Percentiles rank a stretch among this genome's conserved stretches.
phyloP scores from a whole-genome alignment of 2,888 invertebrate species.

The Oxyteleia sp. region DNA sequence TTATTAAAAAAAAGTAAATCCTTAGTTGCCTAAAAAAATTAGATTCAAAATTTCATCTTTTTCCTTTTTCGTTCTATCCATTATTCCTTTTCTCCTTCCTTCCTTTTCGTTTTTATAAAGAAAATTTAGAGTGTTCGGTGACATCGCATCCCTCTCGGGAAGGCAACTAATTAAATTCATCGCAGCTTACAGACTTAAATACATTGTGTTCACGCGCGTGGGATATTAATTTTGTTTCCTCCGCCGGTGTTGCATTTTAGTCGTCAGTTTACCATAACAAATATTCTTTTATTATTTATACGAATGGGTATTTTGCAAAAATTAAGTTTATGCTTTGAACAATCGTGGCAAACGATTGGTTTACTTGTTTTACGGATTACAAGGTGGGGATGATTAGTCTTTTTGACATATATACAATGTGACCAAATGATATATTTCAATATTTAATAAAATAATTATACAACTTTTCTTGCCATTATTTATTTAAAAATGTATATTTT shows the following conservation, averaged over 20 bases:
- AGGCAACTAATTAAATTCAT: conserved; percentile 52
- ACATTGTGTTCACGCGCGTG: conserved; percentile 44
- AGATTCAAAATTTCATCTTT: too few species aligned
- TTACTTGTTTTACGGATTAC: too few species aligned
- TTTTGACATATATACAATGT: too few species aligned
- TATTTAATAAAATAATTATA: too few species aligned
- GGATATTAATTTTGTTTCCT: conserved; percentile 40
- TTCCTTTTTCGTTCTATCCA: neutral
- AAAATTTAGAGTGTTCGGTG: conserved; percentile 28
- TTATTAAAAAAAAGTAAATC: too few species aligned
- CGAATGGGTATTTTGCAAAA: neutral
- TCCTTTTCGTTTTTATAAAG: conserved; percentile 5
- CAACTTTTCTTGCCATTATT: too few species aligned
- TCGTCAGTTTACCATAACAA: conserved; percentile 25
- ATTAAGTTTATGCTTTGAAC: neutral
- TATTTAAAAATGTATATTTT: too few species aligned
- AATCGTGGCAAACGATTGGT: too few species aligned
- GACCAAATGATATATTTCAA: too few species aligned
- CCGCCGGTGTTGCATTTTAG: conserved; percentile 3
- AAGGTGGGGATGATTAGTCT: too few species aligned
- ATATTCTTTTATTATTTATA: conserved; percentile 34
- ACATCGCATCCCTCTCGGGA: conserved; percentile 14
- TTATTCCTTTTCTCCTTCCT: neutral
- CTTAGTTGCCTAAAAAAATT: too few species aligned
- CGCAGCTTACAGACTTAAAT: conserved; percentile 41